Base-by-base conservation (phyloP, 2,113 vertebrate species). In the Cyanistes caeruleus region DNA sequence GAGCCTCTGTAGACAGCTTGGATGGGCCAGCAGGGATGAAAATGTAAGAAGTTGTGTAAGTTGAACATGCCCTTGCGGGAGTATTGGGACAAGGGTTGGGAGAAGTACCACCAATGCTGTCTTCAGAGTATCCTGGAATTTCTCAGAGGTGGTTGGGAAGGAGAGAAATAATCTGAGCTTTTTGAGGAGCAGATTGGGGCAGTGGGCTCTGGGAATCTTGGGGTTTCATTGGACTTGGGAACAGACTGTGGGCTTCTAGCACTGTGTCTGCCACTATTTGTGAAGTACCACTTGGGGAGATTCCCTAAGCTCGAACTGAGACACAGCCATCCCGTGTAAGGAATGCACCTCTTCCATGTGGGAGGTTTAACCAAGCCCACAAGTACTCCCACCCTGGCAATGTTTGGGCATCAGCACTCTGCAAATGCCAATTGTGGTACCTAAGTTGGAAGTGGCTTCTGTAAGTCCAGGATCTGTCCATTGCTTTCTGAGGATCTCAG, bases 291-390 rank as follows among this genome's bases (percentile, higher is more conserved):
- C 6, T 0, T 81, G 75, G n/a, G n/a, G 27, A n/a, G 8, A 25
- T 51, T 52, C 33, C 21, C 8, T 31, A 8, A 65, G 23, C 46
- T 44, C 62, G 11, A 15, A 11, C 35, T 7, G 23, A 44, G 48
- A 30, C 62, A 2, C 53, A 49, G 52, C 22, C 21, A 8, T 13
- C 25, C 23, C 0, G 0, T 3, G 22, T 30, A 1, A 4, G 73
- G n/a, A 41, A 5, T 16, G 44, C 21, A 18, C 35, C n/a, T 25
- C 21, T 28, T 25, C 5, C 0, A 2, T 31, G 21, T 0, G 1
- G 37, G 35, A 70, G 23, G 11, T 15, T 31, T n/a, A 69, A 25
- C 48, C 5, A 9, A 75, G 41, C 31, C 28, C n/a, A 8, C 0
- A 4, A 25, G 21, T 56, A 55, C 35, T 55, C 31, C 28, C 21